phyloP scores from a whole-genome alignment of 2,113 vertebrate genomes.

The Mystacornis crossleyi region DNA sequence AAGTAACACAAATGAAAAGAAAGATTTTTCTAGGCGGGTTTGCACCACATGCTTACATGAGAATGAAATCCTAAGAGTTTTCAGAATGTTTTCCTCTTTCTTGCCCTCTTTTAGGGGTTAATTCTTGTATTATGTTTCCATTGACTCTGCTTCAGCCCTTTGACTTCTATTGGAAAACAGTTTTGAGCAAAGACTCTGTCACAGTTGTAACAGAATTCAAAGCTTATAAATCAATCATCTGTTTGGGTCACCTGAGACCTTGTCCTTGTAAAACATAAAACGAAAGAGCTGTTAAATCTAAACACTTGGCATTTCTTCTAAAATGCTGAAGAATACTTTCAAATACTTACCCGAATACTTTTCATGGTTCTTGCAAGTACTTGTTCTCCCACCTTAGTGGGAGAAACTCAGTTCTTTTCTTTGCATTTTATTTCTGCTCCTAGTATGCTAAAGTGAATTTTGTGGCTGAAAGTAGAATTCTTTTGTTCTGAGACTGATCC shows the following conservation, averaged over 20 bases:
- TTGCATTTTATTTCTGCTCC: background rate
- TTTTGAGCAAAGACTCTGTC: background rate
- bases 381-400: background rate
- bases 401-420: background rate
- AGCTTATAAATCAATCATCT: slow-evolving; percentile 5
- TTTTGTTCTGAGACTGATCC: background rate
- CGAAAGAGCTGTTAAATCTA: background rate
- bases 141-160: background rate
- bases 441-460: background rate
- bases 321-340: background rate
- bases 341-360: background rate
- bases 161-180: background rate
- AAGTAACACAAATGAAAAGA: background rate
- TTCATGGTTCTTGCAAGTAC: background rate
- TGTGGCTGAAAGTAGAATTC: background rate
- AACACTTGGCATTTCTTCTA: background rate
- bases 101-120: background rate
- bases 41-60: background rate
- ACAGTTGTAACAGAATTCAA: background rate
- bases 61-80: background rate
- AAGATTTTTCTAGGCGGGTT: background rate
- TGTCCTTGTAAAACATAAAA: background rate
- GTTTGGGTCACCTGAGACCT: background rate
- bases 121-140: background rate
- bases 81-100: background rate